phyloP scores from a whole-genome alignment of 2,797 vertebrate species.

The Anolis apletophallus region DNA sequence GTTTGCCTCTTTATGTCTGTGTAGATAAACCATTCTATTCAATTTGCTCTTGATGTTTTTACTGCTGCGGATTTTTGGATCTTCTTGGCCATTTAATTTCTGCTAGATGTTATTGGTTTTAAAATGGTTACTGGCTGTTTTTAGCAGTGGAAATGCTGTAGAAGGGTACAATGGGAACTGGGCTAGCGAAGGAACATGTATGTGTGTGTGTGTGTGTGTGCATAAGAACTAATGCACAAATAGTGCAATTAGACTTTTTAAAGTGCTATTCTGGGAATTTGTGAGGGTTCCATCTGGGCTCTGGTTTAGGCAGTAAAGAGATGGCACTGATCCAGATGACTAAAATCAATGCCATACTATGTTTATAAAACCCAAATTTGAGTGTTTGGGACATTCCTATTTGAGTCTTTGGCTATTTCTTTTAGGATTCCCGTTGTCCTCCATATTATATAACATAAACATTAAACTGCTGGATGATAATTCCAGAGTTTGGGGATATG shows the following conservation, averaged over 20 bases:
- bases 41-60: slow-evolving; percentile 1
- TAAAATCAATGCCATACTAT: background rate
- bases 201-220: too few relatives aligned
- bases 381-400: too few relatives aligned
- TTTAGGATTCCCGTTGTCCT: too few relatives aligned
- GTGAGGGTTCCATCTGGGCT: background rate
- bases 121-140: background rate
- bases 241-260: background rate
- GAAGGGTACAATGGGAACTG: too few relatives aligned
- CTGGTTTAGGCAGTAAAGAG: background rate
- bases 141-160: background rate
- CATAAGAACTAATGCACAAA: background rate
- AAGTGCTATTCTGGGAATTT: background rate
- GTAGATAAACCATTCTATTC: background rate
- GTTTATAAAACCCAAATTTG: too few relatives aligned
- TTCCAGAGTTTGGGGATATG: too few relatives aligned
- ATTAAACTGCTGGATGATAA: too few relatives aligned
- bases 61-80: background rate
- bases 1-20: background rate
- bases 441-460: too few relatives aligned
- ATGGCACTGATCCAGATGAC: background rate
- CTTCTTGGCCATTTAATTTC: background rate
- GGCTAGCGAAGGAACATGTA: background rate
- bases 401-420: too few relatives aligned
- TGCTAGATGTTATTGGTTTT: background rate